A percentile compares a stretch with the other conserved stretches of the same genome.
Conservation (phyloP, 2,888 invertebrate genomes). For the Apoda limacodes region DNA sequence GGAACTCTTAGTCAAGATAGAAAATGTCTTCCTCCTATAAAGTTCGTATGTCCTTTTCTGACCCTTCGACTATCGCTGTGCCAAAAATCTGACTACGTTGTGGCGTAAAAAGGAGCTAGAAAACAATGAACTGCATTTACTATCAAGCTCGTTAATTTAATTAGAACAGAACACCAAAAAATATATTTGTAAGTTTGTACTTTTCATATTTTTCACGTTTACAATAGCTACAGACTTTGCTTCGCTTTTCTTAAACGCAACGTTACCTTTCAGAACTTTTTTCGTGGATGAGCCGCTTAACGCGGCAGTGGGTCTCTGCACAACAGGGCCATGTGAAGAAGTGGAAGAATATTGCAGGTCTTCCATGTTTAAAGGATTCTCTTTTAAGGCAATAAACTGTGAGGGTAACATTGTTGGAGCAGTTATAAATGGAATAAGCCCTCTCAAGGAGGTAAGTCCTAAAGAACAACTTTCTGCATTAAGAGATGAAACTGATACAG, state of each 20-base stretch:
- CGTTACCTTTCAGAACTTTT: slow-evolving; percentile 64
- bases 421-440: slow-evolving; percentile 57
- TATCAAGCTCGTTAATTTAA: too few relatives aligned
- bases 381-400: slow-evolving; percentile 72
- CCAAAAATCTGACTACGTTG: too few relatives aligned
- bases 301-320: slow-evolving; percentile 57
- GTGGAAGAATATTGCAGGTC: slow-evolving; percentile 73
- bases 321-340: slow-evolving; percentile 56
- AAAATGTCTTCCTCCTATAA: too few relatives aligned
- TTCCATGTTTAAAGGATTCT: slow-evolving; percentile 68
- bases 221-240: slow-evolving; percentile 50
- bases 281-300: slow-evolving; percentile 74
- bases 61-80: too few relatives aligned
- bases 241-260: slow-evolving; percentile 24
- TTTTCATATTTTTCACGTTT: slow-evolving; percentile 58
- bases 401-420: slow-evolving; percentile 70
- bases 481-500: too few relatives aligned
- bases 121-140: too few relatives aligned
- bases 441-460: slow-evolving; percentile 40
- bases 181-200: slow-evolving; percentile 25
- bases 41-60: too few relatives aligned
- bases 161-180: too few relatives aligned
- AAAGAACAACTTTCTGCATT: too few relatives aligned
- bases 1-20: too few relatives aligned
- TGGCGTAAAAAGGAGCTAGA: too few relatives aligned